Evolutionary conservation across 1,140 invertebrate genomes (phyloP).

Genomic region (Sitophilus oryzae): DNA sequence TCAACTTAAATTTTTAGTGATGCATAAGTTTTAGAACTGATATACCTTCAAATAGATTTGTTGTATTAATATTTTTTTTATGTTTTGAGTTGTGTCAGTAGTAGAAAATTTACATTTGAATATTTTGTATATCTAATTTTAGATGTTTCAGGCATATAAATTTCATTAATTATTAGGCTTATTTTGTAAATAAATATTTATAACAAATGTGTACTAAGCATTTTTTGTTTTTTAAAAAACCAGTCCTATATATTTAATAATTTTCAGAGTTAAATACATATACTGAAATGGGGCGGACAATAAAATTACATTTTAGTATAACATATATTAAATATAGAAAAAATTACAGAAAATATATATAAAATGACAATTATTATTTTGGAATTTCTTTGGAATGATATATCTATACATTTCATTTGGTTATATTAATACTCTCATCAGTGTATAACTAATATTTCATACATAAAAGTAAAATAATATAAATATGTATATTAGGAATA

Average conservation of each 20-base stretch:
- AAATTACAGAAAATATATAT: background rate
- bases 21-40: conserved; percentile 26
- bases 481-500: too few relatives aligned
- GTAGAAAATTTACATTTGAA: too few relatives aligned
- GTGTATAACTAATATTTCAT: too few relatives aligned
- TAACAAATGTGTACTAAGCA: background rate
- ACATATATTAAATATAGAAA: background rate
- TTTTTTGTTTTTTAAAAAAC: background rate
- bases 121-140: too few relatives aligned
- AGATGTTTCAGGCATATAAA: too few relatives aligned
- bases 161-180: background rate
- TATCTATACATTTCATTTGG: background rate
- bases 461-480: too few relatives aligned
- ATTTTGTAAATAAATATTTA: background rate
- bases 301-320: background rate
- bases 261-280: too few relatives aligned
- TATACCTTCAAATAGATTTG: conserved; percentile 3
- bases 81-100: background rate
- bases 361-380: background rate
- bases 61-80: conserved; percentile 1
- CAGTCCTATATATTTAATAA: too few relatives aligned
- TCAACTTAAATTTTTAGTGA: background rate
- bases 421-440: too few relatives aligned
- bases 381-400: background rate
- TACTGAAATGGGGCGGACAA: too few relatives aligned